Percentiles rank a stretch among this genome's conserved stretches.
Conservation (phyloP, 2,888 invertebrate genomes). For the Athetis lepigone region DNA sequence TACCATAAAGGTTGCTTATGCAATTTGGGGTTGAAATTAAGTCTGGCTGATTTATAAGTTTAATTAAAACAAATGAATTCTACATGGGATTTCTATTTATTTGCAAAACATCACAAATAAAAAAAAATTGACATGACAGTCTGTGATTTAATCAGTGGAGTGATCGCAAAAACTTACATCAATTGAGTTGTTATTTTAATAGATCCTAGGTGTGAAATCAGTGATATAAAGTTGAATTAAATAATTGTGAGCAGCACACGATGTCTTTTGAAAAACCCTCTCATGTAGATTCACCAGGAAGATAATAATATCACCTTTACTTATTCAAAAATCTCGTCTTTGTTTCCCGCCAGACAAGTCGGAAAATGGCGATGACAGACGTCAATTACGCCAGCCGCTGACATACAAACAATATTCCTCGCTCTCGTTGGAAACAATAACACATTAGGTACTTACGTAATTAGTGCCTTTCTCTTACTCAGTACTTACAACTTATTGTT, state of each 20-base stretch:
- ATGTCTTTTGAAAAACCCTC: conserved; percentile 3
- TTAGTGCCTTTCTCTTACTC: conserved; percentile 51
- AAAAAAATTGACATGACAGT: too few species aligned
- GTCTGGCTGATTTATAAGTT: too few species aligned
- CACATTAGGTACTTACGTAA: conserved; percentile 51
- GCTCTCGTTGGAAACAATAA: conserved; percentile 52
- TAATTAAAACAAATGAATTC: too few species aligned
- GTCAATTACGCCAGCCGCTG: conserved; percentile 48
- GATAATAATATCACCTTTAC: conserved; percentile 13
- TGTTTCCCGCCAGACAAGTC: conserved; percentile 22
- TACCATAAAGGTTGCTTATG: too few species aligned
- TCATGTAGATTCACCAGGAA: conserved; percentile 30
- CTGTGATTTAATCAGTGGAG: too few species aligned
- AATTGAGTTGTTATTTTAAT: too few species aligned
- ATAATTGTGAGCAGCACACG: conserved; percentile 1
- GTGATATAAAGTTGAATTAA: not conserved
- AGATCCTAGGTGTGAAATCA: too few species aligned
- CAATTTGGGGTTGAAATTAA: too few species aligned
- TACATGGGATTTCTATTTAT: too few species aligned
- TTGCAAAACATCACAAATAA: too few species aligned
- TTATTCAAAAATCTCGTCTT: conserved; percentile 21
- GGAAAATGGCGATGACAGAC: conserved; percentile 42
- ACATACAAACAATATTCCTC: conserved; percentile 56
- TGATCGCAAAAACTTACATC: too few species aligned
- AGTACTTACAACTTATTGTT: conserved; percentile 41